Conservation (phyloP, 2,888 invertebrate species). For the Melieria crassipennis region DNA sequence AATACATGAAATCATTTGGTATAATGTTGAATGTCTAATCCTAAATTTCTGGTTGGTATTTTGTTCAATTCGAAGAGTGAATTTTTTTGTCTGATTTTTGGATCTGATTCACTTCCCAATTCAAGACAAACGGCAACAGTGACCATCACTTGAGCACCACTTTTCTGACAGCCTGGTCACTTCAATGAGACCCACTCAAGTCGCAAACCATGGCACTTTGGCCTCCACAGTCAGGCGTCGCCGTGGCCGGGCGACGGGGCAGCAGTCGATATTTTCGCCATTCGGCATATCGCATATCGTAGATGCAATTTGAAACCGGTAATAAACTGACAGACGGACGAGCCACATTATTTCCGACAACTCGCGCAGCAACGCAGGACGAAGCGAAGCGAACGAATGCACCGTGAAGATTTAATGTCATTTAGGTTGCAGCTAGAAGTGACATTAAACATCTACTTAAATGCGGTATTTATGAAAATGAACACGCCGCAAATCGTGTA, state of each 20-base stretch:
- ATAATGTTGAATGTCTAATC: too few relatives aligned
- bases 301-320: conserved; percentile 43
- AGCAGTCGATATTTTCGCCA: background rate
- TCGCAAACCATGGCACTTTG: too few relatives aligned
- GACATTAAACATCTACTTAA: conserved; percentile 33
- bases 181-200: too few relatives aligned
- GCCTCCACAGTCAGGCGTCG: too few relatives aligned
- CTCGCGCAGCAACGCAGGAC: background rate
- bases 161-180: too few relatives aligned
- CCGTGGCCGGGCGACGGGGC: background rate
- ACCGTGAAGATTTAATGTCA: conserved; percentile 17
- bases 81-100: too few relatives aligned
- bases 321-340: conserved; percentile 41
- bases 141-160: too few relatives aligned
- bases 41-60: too few relatives aligned
- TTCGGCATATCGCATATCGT: conserved; percentile 33
- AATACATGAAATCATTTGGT: too few relatives aligned
- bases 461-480: conserved; percentile 58
- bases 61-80: too few relatives aligned
- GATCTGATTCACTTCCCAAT: too few relatives aligned
- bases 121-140: too few relatives aligned
- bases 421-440: conserved; percentile 20
- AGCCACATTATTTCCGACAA: conserved; percentile 18
- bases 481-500: conserved; percentile 40
- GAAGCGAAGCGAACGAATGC: background rate